Conservation (phyloP, 2,797 vertebrate species). For the Clarias laeviceps region DNA sequence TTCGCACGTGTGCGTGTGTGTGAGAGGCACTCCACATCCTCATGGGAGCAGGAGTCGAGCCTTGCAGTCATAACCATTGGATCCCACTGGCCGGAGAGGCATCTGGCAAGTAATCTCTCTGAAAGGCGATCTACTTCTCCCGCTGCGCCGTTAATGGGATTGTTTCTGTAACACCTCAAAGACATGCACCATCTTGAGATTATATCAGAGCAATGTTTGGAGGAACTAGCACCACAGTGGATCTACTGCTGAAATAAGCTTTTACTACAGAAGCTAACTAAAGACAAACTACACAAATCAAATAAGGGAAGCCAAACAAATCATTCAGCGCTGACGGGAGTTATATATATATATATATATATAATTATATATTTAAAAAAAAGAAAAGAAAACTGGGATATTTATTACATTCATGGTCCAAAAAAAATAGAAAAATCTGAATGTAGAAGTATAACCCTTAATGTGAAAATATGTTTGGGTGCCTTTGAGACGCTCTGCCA, state of each 20-base stretch:
- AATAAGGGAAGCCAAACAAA: conserved; percentile 6
- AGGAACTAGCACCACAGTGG: conserved; percentile 22
- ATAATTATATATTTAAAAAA: no score
- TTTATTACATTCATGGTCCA: background rate
- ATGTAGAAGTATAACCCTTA: background rate
- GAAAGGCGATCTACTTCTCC: conserved; percentile 66
- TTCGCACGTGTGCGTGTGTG: background rate
- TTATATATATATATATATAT: no score
- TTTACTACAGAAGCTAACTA: conserved; percentile 8
- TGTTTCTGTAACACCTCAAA: conserved; percentile 67
- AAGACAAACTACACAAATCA: conserved; percentile 16
- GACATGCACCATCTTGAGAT: conserved; percentile 59
- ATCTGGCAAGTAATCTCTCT: conserved; percentile 75
- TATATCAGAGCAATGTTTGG: conserved; percentile 45
- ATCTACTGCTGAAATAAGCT: conserved; percentile 25
- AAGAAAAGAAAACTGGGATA: no score
- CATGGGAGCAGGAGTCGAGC: conserved; percentile 58
- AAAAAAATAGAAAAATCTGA: background rate
- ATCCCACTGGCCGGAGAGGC: conserved; percentile 59
- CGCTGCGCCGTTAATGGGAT: conserved; percentile 69
- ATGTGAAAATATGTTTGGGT: no score
- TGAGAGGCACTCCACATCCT: conserved; percentile 42
- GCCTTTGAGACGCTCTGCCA: background rate
- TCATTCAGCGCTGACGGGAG: background rate
- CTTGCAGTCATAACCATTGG: conserved; percentile 61